A percentile compares a stretch with the other conserved stretches of the same genome.
Evolutionary conservation across 2,797 vertebrate genomes (phyloP).

Genomic region (Sternotherus odoratus): DNA sequence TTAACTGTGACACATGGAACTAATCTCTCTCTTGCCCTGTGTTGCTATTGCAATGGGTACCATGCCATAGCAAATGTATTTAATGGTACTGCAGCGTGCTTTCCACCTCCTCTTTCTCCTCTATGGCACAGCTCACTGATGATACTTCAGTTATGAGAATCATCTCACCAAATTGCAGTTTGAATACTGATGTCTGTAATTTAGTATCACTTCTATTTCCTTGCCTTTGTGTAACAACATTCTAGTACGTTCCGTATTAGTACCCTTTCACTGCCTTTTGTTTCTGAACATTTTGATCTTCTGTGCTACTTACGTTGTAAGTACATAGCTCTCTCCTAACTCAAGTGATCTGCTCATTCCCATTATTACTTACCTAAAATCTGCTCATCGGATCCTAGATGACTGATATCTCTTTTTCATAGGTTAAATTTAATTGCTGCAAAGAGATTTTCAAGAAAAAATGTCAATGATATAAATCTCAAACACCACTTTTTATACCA

Average conservation of each 20-base stretch:
- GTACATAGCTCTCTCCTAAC: not conserved
- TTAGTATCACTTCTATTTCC: not conserved
- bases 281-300: not conserved
- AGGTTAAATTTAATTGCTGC: slow-evolving; percentile 7
- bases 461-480: slow-evolving; percentile 18
- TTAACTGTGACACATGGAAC: not conserved
- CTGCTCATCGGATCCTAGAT: not conserved
- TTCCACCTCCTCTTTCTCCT: slow-evolving; percentile 38
- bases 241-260: not conserved
- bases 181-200: not conserved
- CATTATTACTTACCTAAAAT: not conserved
- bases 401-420: slow-evolving; percentile 15
- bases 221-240: not conserved
- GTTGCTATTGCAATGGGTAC: not conserved
- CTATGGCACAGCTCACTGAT: not conserved
- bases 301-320: accelerated
- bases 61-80: not conserved
- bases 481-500: not conserved
- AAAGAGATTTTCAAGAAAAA: slow-evolving; percentile 38
- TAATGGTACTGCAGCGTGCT: not conserved
- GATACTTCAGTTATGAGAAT: slow-evolving; percentile 25
- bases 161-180: not conserved
- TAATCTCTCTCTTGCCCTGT: not conserved
- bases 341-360: not conserved
- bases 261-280: not conserved